A percentile compares a stretch with the other conserved stretches of the same genome.
These are phyloP conservation scores for Eustalomyia histrio DNA, from an alignment of 2,888 invertebrate genomes.

Conservation along the genomic window DNA sequence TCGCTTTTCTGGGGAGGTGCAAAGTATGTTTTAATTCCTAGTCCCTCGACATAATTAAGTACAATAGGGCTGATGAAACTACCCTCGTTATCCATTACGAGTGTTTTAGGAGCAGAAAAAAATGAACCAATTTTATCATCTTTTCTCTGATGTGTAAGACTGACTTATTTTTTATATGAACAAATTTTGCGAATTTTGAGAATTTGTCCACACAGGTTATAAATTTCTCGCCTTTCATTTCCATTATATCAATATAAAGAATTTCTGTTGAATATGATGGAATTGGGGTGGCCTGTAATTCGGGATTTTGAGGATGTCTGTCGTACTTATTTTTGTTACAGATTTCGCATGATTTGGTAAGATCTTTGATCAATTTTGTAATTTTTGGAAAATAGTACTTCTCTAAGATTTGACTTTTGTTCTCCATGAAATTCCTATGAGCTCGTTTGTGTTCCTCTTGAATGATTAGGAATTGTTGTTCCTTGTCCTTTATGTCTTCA, in stretches of 20 bases:
- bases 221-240: constrained; percentile 17
- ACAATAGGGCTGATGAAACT: constrained; percentile 23
- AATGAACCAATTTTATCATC: constrained; percentile 20
- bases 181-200: too few relatives aligned
- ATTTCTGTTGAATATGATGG: constrained; percentile 38
- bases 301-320: constrained; percentile 24
- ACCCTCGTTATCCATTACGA: constrained; percentile 17
- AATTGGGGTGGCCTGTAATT: constrained; percentile 35
- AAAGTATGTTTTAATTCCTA: constrained; percentile 20
- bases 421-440: constrained; percentile 36
- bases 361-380: constrained; percentile 40
- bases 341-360: constrained; percentile 12
- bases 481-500: constrained; percentile 38
- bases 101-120: neutral
- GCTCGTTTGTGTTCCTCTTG: constrained; percentile 39
- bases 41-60: constrained; percentile 14
- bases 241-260: constrained; percentile 29
- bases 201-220: too few relatives aligned
- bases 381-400: constrained; percentile 48
- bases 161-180: neutral
- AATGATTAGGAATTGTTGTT: constrained; percentile 22
- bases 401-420: constrained; percentile 46
- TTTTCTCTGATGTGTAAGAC: constrained; percentile 15
- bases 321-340: constrained; percentile 39
- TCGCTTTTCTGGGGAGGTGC: constrained; percentile 8